Evolutionary conservation across 2,113 vertebrate species (phyloP), one percentile per base, ranked within the genome.

Genomic region (Cynopterus brachyotis): DNA sequence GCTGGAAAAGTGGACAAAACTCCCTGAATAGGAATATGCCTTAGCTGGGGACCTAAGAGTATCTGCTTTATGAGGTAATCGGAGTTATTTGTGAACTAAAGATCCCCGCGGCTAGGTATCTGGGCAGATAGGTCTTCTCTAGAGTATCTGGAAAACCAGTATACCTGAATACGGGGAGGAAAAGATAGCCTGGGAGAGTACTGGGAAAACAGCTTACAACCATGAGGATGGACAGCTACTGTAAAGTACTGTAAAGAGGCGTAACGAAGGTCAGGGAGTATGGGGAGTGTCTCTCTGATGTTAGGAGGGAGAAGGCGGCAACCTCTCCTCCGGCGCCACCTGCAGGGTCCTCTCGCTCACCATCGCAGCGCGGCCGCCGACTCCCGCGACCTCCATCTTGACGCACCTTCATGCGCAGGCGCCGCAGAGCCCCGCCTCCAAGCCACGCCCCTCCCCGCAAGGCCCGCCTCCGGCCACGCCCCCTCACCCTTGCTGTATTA

Each of bases 351-450:
- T 88, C 89, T 75, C 75, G 62, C 96, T 97, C 86, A 98, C 96
- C 96, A 19, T 93, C 13, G 20, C 73, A 1, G 6, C 3, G 28
- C n/a, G 20, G 72, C 50, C 55, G 9, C 35, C 35, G 0, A 78
- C 35, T 87, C 59, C 93, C 24, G 55, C 32, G 40, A n/a, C 85
- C 42, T 75, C 97, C 97, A 96, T 89, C 78, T 80, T 97, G 96
- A 96, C 91, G 94, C 73, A 94, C 55, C 42, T 89, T 92, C 75
- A 84, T 80, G 96, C 91, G 88, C 97, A 89, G 67, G 91, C 60
- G 72, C 90, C 3, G 37, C 5, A 45, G 67, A 42, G 53, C 26
- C 37, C 26, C 42, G 16, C 89, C 81, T 15, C 80, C 8, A 1
- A 10, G 11, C 45, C 80, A 9, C 73, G 32, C 35, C 76, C 40